phyloP scores from a whole-genome alignment of 2,113 vertebrate species.

The Cyprinodon tularosa region DNA sequence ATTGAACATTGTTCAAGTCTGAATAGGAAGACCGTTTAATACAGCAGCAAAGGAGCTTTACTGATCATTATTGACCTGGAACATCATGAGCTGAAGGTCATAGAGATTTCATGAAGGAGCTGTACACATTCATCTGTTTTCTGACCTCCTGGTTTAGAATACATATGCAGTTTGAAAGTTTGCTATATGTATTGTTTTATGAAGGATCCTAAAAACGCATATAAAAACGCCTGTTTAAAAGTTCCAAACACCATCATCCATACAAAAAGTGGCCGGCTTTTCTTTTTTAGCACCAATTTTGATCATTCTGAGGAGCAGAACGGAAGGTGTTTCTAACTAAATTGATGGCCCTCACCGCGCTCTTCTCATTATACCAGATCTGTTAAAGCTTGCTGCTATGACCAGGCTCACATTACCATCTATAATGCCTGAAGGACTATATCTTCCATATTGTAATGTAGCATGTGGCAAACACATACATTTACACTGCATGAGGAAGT shows the following conservation, averaged over 20 bases:
- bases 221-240: neutral
- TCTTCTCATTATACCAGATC: neutral
- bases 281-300: neutral
- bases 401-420: constrained; percentile 25
- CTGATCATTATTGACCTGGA: constrained; percentile 38
- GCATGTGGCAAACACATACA: neutral
- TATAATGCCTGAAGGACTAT: constrained; percentile 4
- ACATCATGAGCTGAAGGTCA: constrained; percentile 26
- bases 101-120: constrained; percentile 31
- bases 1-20: constrained; percentile 21
- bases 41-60: constrained; percentile 39
- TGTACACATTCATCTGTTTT: constrained; percentile 18
- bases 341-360: neutral
- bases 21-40: constrained; percentile 30
- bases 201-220: neutral
- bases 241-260: neutral
- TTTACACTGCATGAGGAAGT: constrained; percentile 16
- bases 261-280: neutral
- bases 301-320: neutral
- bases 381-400: constrained; percentile 7
- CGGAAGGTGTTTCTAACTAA: neutral
- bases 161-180: neutral
- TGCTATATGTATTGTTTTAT: neutral
- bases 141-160: neutral
- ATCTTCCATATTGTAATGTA: constrained; percentile 3